These are phyloP conservation scores for Catharus minimus DNA, from an alignment of 2,113 vertebrate genomes.

Conservation along the genomic window DNA sequence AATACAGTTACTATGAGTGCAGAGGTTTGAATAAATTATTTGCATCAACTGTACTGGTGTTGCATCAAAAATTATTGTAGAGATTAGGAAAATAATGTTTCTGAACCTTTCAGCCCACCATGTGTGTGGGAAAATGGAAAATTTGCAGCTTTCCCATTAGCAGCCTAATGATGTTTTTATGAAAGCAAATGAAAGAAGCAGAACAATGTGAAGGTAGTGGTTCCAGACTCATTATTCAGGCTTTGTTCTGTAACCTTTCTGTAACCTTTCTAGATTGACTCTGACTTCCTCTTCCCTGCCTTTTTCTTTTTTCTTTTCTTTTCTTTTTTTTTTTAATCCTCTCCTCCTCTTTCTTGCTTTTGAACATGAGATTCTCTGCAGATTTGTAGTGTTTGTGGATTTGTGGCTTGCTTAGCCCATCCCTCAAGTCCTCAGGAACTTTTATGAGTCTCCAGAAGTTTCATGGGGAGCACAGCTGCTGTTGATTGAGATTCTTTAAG, in stretches of 20 bases:
- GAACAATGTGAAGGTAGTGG: neutral
- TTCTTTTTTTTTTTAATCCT: fast-evolving
- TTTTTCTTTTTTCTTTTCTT: neutral
- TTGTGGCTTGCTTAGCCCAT: neutral
- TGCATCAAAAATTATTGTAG: neutral
- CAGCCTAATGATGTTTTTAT: slow-evolving; percentile 27
- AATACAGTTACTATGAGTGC: neutral
- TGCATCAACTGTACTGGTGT: neutral
- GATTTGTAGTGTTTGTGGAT: neutral
- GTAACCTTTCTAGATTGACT: neutral
- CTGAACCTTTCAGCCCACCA: neutral
- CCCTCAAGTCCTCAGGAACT: neutral
- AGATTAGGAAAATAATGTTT: neutral
- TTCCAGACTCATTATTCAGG: slow-evolving; percentile 14
- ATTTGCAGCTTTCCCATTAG: neutral
- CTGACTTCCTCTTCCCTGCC: neutral
- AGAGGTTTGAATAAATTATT: neutral
- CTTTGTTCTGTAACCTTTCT: slow-evolving; percentile 14
- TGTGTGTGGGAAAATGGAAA: slow-evolving; percentile 15
- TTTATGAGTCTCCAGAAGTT: neutral
- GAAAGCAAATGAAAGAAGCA: slow-evolving; percentile 18
- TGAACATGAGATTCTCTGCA: neutral
- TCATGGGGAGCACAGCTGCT: neutral
- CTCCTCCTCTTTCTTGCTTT: neutral
- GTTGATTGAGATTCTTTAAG: neutral